These are phyloP conservation scores for Barbus barbus DNA, from an alignment of 2,113 vertebrate species.

Conservation along the genomic window DNA sequence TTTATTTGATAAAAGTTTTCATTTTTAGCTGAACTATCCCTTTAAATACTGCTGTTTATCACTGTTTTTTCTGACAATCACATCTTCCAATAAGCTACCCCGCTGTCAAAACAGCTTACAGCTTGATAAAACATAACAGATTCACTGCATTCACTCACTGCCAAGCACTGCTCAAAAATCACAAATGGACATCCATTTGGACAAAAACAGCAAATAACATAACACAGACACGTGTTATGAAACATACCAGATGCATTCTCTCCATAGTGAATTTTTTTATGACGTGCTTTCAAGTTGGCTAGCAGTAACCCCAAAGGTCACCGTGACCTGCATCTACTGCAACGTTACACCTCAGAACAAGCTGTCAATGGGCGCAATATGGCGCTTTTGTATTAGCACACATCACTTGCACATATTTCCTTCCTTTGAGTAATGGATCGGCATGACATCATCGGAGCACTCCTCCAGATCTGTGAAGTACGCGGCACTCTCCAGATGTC, in stretches of 20 bases:
- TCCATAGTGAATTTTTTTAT: conserved; percentile 15
- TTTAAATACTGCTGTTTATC: background rate
- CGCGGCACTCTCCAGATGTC: conserved; percentile 65
- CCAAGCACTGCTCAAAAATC: background rate
- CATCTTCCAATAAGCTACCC: conserved; percentile 2
- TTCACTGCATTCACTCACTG: background rate
- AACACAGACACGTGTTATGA: conserved; percentile 24
- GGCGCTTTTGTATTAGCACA: conserved; percentile 32
- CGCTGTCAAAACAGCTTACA: background rate
- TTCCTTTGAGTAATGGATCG: conserved; percentile 47
- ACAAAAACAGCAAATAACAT: conserved; percentile 29
- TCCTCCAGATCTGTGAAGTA: conserved; percentile 64
- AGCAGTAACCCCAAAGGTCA: conserved; percentile 32
- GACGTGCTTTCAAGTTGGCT: conserved; percentile 7
- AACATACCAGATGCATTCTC: conserved; percentile 30
- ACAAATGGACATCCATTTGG: background rate
- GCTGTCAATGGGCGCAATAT: conserved; percentile 17
- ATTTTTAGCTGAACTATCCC: background rate
- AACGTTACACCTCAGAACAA: conserved; percentile 32
- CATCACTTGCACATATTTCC: conserved; percentile 39
- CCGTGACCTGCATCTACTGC: conserved; percentile 36
- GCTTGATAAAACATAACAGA: conserved; percentile 14
- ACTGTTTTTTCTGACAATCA: background rate
- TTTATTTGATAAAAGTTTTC: too few relatives aligned
- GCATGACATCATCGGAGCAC: conserved; percentile 61